Evolutionary conservation across 2,113 vertebrate species (phyloP), one percentile per base, ranked within the genome.

Genomic region (Trachemys scripta): DNA sequence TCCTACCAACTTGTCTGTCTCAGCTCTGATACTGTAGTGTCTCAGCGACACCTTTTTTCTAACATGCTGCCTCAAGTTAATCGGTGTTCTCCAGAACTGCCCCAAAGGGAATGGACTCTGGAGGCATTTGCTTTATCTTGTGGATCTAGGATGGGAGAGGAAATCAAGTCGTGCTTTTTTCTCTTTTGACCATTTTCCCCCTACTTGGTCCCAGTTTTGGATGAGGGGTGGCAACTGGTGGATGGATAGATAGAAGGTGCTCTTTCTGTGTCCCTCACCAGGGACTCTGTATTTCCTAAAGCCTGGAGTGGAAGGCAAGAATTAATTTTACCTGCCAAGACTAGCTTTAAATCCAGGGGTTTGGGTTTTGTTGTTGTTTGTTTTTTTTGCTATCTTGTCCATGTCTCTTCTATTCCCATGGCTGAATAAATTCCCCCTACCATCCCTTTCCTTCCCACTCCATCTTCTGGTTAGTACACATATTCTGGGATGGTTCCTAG

Each of bases 1-100:
- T 96, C 95, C 82, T 96, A 75, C 81, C 92, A 96, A 89, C 88
- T 95, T 92, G 85, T 92, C 85, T 97, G 94, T 93, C 96, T 96
- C 51, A 14, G 2, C 87, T 80, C 57, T 0, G 0, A 62, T 0
- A 1, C 89, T 96, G 57, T 81, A 93, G 65, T 85, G 88, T 93
- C 83, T 84, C 69, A 53, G 88, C 90, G 35, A 90, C 0, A 14
- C 92, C n/a, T 90, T 96, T 89, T 91, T 95, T 94, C 87, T 95
- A 90, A 59, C 83, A 96, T 87, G 89, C 87, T 84, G 69, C 82
- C 91, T 57, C 86, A 84, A 78, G 84, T 84, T 87, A 89, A 87
- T 95, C 81, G n/a, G 59, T 90, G 31, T 95, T 92, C 82, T 22
- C 29, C 51, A 80, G 81, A 90, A 69, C 42, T 94, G 76, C 79